A percentile compares a stretch with the other conserved stretches of the same genome.
These are phyloP conservation scores for Cacoxenus indagator DNA, from an alignment of 2,888 invertebrate species.

Conservation along the genomic window DNA sequence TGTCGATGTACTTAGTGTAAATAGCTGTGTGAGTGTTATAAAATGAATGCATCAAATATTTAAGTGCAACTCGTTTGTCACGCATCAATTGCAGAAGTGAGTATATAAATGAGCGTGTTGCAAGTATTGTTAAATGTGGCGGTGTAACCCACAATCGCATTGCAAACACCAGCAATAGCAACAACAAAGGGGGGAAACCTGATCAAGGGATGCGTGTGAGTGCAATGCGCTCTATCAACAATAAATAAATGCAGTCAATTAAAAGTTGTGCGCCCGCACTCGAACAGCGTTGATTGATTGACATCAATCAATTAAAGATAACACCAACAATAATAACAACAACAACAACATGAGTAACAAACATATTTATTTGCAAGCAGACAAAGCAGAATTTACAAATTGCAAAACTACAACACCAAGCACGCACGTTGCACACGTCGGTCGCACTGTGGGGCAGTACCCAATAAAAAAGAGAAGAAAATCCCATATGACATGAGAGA, in stretches of 20 bases:
- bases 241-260: constrained; percentile 62
- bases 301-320: constrained; percentile 44
- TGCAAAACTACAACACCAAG: too few relatives aligned
- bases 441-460: too few relatives aligned
- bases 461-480: too few relatives aligned
- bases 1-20: too few relatives aligned
- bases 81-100: constrained; percentile 5
- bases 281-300: constrained; percentile 47
- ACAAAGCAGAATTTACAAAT: not conserved
- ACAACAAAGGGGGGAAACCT: not conserved
- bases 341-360: constrained; percentile 11
- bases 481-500: too few relatives aligned
- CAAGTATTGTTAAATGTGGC: too few relatives aligned
- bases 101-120: not conserved
- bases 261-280: constrained; percentile 47
- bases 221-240: constrained; percentile 38
- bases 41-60: constrained; percentile 9
- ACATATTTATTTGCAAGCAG: not conserved
- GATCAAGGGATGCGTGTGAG: constrained; percentile 6
- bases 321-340: constrained; percentile 11
- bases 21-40: not conserved
- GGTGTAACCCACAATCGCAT: not conserved
- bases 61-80: constrained; percentile 19
- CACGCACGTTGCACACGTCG: not conserved
- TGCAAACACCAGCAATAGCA: not conserved